Percentiles rank a stretch among this genome's conserved stretches.
Conservation (phyloP, 2,113 vertebrate genomes). For the Xiphophorus maculatus region DNA sequence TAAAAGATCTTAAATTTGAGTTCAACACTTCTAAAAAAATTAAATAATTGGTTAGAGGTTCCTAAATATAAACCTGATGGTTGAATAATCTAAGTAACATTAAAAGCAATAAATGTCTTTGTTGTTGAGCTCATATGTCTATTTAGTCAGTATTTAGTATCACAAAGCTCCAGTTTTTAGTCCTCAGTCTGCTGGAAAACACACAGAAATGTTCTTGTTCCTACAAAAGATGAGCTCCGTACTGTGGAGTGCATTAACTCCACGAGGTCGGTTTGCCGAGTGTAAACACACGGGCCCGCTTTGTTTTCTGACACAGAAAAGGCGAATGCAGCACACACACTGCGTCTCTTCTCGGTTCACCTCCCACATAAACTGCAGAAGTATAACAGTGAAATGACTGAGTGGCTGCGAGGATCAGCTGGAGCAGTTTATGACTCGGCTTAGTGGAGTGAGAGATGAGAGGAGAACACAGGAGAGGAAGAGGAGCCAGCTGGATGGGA, state of each 20-base stretch:
- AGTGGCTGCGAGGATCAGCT: conserved; percentile 36
- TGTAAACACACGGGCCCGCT: conserved; percentile 14
- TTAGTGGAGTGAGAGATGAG: conserved; percentile 24
- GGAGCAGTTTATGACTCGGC: conserved; percentile 24
- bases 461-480: not conserved
- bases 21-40: too few relatives aligned
- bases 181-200: not conserved
- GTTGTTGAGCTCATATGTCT: too few relatives aligned
- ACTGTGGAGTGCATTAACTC: conserved; percentile 27
- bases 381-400: conserved; percentile 34
- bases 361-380: conserved; percentile 37
- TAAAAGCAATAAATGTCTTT: too few relatives aligned
- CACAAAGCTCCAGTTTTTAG: too few relatives aligned
- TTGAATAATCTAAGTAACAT: too few relatives aligned
- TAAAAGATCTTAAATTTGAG: too few relatives aligned
- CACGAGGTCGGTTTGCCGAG: conserved; percentile 1
- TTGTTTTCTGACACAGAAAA: conserved; percentile 31
- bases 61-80: too few relatives aligned
- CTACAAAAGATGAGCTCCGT: not conserved
- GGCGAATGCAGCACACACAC: conserved; percentile 13
- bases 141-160: too few relatives aligned
- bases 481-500: not conserved
- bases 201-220: conserved; percentile 3
- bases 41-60: too few relatives aligned
- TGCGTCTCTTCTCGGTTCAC: not conserved